These are phyloP conservation scores for Pontoporia blainvillei DNA, from an alignment of 2,113 vertebrate species.

Conservation along the genomic window DNA sequence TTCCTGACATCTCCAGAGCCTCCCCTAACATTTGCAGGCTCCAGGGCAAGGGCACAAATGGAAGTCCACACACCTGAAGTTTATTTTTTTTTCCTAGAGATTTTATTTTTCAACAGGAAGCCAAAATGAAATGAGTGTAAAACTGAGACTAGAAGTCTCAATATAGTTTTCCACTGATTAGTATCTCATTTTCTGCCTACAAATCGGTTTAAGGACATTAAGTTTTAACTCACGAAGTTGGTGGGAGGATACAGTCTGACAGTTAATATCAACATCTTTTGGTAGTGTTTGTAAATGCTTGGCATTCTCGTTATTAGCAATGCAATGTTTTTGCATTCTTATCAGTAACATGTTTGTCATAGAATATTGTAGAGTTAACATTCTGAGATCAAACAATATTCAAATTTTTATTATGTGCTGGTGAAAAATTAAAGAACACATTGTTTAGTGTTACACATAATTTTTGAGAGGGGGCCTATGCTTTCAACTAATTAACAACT, in stretches of 20 bases:
- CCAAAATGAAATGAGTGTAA: not conserved
- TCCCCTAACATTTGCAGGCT: not conserved
- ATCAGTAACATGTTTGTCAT: not conserved
- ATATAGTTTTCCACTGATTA: not conserved
- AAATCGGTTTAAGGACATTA: not conserved
- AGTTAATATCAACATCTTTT: not conserved
- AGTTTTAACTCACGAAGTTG: not conserved
- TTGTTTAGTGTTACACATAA: not conserved
- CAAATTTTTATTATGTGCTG: not conserved
- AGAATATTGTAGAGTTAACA: not conserved
- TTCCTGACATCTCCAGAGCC: not conserved
- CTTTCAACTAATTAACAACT: not conserved
- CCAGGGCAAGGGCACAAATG: not conserved
- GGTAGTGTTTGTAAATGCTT: not conserved
- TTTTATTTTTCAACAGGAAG: not conserved
- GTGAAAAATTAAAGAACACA: not conserved
- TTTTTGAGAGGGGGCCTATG: not conserved
- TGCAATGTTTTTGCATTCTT: not conserved
- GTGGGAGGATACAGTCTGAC: not conserved
- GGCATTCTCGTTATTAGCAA: not conserved
- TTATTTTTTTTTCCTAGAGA: not conserved
- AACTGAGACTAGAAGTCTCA: conserved; percentile 6
- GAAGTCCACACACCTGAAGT: not conserved
- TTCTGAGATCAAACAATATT: not conserved
- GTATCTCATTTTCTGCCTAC: conserved; percentile 5